phyloP scores from a whole-genome alignment of 2,888 invertebrate genomes.

The Meiosimyza decipiens region DNA sequence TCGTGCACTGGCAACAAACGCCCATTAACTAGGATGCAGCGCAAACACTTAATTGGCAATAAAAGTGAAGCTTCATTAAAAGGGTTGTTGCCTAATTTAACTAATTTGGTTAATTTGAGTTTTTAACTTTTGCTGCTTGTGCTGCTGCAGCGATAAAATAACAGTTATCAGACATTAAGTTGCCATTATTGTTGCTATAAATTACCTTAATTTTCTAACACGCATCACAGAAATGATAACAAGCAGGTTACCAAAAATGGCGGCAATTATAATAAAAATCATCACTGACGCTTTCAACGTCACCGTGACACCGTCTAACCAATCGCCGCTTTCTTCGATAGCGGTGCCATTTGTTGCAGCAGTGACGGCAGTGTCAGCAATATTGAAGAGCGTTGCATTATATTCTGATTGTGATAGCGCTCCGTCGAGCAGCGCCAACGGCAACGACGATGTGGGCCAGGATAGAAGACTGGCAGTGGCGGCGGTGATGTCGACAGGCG shows the following conservation, averaged over 20 bases:
- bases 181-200: constrained; percentile 21
- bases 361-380: constrained; percentile 24
- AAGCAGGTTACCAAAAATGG: constrained; percentile 88
- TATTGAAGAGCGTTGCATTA: constrained; percentile 49
- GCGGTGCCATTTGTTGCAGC: constrained; percentile 21
- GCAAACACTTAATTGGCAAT: too few relatives aligned
- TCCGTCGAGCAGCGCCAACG: constrained; percentile 48
- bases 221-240: constrained; percentile 90
- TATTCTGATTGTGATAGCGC: constrained; percentile 35
- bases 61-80: neutral
- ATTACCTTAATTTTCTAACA: constrained; percentile 72
- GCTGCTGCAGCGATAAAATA: too few relatives aligned
- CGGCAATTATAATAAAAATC: constrained; percentile 88
- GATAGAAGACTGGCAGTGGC: constrained; percentile 39
- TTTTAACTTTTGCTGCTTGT: neutral
- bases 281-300: constrained; percentile 83
- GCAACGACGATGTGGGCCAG: constrained; percentile 38
- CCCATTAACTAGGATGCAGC: too few relatives aligned
- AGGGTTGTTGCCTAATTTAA: neutral
- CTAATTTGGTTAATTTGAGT: too few relatives aligned
- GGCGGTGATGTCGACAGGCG: constrained; percentile 40
- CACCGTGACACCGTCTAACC: constrained; percentile 72
- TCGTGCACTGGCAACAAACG: too few relatives aligned
- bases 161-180: too few relatives aligned
- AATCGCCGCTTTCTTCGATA: constrained; percentile 55